Conservation (phyloP, 2,113 vertebrate species). For the Chaetorhynchus papuensis region DNA sequence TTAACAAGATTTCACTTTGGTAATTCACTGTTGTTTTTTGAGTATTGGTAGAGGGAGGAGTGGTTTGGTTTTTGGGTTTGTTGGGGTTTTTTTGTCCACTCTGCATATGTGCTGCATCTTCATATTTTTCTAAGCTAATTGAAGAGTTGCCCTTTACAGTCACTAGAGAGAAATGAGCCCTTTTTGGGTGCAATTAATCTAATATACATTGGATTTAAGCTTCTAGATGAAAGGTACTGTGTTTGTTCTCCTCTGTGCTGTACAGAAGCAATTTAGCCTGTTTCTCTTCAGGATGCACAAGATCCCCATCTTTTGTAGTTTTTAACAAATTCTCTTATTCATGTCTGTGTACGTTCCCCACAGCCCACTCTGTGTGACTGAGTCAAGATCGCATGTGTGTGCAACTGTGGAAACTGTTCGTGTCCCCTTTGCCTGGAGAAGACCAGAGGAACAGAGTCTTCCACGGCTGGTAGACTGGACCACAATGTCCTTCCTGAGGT, state of each 20-base stretch:
- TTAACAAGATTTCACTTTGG: background rate
- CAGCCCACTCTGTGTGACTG: background rate
- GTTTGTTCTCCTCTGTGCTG: background rate
- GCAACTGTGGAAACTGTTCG: background rate
- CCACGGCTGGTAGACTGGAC: background rate
- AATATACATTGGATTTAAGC: background rate
- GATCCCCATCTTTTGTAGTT: background rate
- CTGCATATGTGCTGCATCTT: background rate
- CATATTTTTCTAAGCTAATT: background rate
- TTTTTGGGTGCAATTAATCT: background rate
- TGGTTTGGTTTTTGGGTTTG: background rate
- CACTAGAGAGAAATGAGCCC: background rate
- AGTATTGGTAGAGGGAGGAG: background rate
- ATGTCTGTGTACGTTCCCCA: background rate
- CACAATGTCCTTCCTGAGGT: accelerated
- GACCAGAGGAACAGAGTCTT: background rate
- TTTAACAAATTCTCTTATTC: background rate
- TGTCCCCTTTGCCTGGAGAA: background rate
- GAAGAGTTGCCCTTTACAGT: background rate
- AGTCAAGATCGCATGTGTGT: background rate
- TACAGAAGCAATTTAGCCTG: background rate
- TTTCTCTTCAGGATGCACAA: background rate
- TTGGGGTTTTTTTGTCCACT: background rate
- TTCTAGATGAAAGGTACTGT: background rate
- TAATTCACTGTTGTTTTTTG: background rate